Conservation (phyloP, 2,113 vertebrate species). For the Vulpes lagopus region DNA sequence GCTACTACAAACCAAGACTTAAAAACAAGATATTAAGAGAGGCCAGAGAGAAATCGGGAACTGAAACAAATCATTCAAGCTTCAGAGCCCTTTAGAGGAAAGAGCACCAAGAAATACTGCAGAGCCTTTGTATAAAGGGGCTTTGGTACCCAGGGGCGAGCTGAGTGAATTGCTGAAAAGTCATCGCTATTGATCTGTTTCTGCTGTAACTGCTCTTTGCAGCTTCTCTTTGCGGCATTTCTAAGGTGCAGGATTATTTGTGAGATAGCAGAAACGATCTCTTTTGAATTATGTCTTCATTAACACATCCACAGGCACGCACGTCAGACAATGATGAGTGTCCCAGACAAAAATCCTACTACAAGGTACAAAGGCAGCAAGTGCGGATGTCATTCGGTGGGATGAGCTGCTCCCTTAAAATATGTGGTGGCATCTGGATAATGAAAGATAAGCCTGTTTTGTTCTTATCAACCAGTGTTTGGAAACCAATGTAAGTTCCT, state of each 20-base stretch:
- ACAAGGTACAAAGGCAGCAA: too few species aligned
- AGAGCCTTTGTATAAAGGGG: not conserved
- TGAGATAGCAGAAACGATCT: not conserved
- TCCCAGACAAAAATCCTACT: not conserved
- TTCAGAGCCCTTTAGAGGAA: not conserved
- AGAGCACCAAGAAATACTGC: not conserved
- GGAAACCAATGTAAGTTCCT: not conserved
- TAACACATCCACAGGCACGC: not conserved
- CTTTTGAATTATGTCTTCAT: not conserved
- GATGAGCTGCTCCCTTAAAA: too few species aligned
- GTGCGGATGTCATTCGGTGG: not conserved
- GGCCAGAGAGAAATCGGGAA: not conserved
- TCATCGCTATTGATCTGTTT: not conserved
- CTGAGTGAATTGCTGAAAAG: too few species aligned
- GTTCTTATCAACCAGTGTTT: not conserved
- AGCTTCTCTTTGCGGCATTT: not conserved
- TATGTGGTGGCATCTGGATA: not conserved
- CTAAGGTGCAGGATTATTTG: not conserved
- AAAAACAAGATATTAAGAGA: not conserved
- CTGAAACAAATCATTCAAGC: not conserved
- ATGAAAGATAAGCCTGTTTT: not conserved
- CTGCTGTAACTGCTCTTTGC: not conserved
- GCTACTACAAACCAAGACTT: not conserved
- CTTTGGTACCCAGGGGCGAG: not conserved
- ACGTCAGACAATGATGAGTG: not conserved